These are phyloP conservation scores for Halichondria panicea DNA, from an alignment of 37 sponge, comb jelly and placozoan species.

Conservation along the genomic window DNA sequence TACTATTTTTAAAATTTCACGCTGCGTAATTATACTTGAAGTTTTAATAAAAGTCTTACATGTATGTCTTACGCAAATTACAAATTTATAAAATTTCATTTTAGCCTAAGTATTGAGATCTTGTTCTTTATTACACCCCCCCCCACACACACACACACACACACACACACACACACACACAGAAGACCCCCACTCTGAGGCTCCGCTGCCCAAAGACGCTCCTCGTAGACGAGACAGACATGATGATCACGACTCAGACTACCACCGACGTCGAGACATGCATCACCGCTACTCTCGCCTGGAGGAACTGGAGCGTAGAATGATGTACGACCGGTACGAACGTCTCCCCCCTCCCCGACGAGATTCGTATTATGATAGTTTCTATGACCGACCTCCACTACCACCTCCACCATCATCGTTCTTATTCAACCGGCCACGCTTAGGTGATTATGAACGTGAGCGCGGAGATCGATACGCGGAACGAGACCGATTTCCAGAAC, in stretches of 20 bases:
- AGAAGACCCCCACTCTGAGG: too few relatives aligned
- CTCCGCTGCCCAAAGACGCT: too few relatives aligned
- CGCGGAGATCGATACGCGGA: slow-evolving; percentile 14
- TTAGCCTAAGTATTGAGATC: background rate
- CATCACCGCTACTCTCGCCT: slow-evolving; percentile 30
- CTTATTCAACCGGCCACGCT: background rate
- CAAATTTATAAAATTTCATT: background rate
- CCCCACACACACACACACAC: too few relatives aligned
- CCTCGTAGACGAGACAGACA: slow-evolving; percentile 6
- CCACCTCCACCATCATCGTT: background rate
- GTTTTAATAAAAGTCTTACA: too few relatives aligned
- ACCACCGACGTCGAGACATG: slow-evolving; percentile 7
- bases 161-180: too few relatives aligned
- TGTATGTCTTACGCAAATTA: too few relatives aligned
- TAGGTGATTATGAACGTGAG: too few relatives aligned
- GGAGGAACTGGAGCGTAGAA: slow-evolving; percentile 23
- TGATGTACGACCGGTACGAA: background rate
- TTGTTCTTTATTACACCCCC: too few relatives aligned
- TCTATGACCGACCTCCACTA: background rate
- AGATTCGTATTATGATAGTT: background rate
- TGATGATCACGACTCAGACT: background rate
- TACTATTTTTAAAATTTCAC: too few relatives aligned
- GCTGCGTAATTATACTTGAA: too few relatives aligned
- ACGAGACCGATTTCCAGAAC: background rate
- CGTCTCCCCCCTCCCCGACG: slow-evolving; percentile 10